Conservation (phyloP, 1,140 invertebrate species). For the Adoxophyes honmai region DNA sequence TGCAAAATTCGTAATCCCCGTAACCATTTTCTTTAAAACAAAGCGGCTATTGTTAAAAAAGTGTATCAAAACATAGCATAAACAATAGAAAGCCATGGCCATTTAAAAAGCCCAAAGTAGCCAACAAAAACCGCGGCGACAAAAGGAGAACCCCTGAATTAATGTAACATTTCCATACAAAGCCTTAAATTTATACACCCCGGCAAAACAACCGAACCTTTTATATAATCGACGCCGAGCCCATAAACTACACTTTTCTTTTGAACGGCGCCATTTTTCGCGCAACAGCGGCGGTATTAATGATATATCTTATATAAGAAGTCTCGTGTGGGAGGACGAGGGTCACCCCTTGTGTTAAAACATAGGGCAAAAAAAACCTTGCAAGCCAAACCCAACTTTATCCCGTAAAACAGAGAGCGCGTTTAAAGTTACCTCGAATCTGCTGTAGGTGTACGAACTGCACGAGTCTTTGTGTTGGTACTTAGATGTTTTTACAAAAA, state of each 20-base stretch:
- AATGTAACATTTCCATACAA: constrained; percentile 11
- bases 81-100: not conserved
- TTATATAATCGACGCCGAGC: not conserved
- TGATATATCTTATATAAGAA: not conserved
- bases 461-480: constrained; percentile 2
- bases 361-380: constrained; percentile 1
- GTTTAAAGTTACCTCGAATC: not conserved
- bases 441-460: not conserved
- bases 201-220: not conserved
- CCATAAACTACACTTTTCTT: constrained; percentile 9
- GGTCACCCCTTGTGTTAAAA: constrained; percentile 6
- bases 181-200: constrained; percentile 8
- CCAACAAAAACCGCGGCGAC: not conserved
- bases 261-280: constrained; percentile 5
- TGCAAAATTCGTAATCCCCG: too few relatives aligned
- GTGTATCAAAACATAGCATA: constrained; percentile 8
- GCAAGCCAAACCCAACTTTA: not conserved
- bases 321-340: not conserved
- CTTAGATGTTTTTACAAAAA: constrained; percentile 12
- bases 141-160: constrained; percentile 10
- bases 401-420: too few relatives aligned
- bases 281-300: not conserved
- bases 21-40: not conserved
- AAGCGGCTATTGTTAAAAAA: not conserved
- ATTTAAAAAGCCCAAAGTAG: constrained; percentile 10